Base-by-base conservation (phyloP, 2,797 vertebrate species). In the Molossus molossus region DNA sequence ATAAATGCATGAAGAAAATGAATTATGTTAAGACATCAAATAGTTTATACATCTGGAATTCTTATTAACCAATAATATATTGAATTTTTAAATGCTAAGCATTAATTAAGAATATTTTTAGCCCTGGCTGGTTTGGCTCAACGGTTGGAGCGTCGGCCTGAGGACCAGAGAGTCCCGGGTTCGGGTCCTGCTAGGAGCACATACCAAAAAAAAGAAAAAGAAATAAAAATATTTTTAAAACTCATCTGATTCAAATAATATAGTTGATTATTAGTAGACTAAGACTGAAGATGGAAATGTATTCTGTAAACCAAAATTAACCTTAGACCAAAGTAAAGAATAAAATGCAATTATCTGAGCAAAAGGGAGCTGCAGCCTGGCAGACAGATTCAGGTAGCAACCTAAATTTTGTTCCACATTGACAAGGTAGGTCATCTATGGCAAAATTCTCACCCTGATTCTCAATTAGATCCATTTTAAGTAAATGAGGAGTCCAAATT, bases 1-100 rank as follows among this genome's bases (percentile, higher is more conserved):
- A 14, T 88, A 20, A 90, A 82, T 65, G 29, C 60, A 93, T 62
- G 37, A 91, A 80, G 70, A 85, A 96, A 89, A 62, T 90, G 7
- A 82, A 94, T 40, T 69, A 57, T 55, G 9, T 82, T 87, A 90
- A 91, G 90, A 83, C 17, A 80, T 20, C 9, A 57, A 93, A 27
- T 82, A 45, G 2, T 86, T 88, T 87, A 64, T 69, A 50, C 0
- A 90, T 60, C 83, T 72, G 4, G 12, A 84, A 58, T 73, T 73
- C 3, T 85, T 90, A 72, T 40, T 92, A 80, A 87, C 10, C 3
- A 79, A 27, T 84, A 86, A 0, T 25, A 75, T 81, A 92, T 40
- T 80, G 50, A 90, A n/a, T 15, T 62, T 94, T 69, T 87, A 5
- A 85, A 45, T 40, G 33, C 29, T 80, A 81, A 73, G 15, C 4